Evolutionary conservation across 2,113 vertebrate genomes (phyloP).

Genomic region (Anhinga anhinga): DNA sequence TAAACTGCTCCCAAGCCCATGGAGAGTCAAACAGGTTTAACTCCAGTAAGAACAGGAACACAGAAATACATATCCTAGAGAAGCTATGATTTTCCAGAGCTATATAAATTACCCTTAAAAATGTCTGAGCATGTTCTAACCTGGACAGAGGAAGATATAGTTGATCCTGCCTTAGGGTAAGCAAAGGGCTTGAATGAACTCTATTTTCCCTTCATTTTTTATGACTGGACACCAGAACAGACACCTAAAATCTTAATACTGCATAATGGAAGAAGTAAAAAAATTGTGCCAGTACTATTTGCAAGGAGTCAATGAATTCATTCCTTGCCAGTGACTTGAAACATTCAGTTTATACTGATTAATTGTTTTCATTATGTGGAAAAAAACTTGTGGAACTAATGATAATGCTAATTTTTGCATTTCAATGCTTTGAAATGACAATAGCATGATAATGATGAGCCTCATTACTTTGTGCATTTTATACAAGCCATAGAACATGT

Average conservation of each 20-base stretch:
- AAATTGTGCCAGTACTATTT: background rate
- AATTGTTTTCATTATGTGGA: slow-evolving; percentile 67
- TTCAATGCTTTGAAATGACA: slow-evolving; percentile 69
- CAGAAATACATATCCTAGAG: background rate
- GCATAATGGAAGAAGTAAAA: background rate
- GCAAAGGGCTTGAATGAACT: background rate
- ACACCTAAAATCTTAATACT: background rate
- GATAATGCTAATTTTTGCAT: slow-evolving; percentile 62
- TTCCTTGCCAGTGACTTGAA: slow-evolving; percentile 50
- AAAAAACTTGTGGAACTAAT: slow-evolving; percentile 70
- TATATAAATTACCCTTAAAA: background rate
- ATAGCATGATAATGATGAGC: slow-evolving; percentile 41
- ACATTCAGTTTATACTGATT: slow-evolving; percentile 60
- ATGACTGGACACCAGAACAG: background rate
- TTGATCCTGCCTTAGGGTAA: background rate
- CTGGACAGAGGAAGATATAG: background rate
- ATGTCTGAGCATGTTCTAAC: background rate
- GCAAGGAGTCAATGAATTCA: background rate
- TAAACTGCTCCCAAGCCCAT: background rate
- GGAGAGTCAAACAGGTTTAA: background rate
- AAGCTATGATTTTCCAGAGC: background rate
- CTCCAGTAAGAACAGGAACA: background rate
- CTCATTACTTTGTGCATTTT: slow-evolving; percentile 41
- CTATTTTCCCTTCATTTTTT: background rate
- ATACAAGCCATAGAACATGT: slow-evolving; percentile 36